A percentile compares a stretch with the other conserved stretches of the same genome.
Evolutionary conservation across 1,140 invertebrate genomes (phyloP).

Genomic region (Sitodiplosis mosellana): DNA sequence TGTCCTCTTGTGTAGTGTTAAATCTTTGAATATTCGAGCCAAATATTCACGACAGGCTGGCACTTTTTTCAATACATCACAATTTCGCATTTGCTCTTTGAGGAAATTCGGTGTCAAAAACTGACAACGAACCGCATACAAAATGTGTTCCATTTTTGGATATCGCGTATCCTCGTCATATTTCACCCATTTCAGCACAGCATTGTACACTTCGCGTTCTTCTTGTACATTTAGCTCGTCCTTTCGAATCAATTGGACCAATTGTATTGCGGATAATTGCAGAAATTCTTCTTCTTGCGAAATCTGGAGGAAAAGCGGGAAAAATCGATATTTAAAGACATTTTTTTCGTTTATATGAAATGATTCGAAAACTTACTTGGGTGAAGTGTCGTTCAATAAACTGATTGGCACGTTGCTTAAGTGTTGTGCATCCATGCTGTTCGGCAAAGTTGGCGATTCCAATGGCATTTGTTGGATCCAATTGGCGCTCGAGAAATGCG

Average conservation of each 20-base stretch:
- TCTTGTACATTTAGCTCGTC: slow-evolving; percentile 81
- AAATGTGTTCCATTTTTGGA: slow-evolving; percentile 68
- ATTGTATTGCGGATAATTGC: slow-evolving; percentile 55
- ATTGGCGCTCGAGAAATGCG: slow-evolving; percentile 71
- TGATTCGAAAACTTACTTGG: slow-evolving; percentile 38
- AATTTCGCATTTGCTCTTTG: slow-evolving; percentile 79
- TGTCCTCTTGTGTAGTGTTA: slow-evolving; percentile 64
- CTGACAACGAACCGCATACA: slow-evolving; percentile 74
- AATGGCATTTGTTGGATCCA: slow-evolving; percentile 85
- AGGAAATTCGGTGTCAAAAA: slow-evolving; percentile 78
- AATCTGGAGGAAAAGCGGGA: slow-evolving; percentile 32
- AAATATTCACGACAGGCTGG: slow-evolving; percentile 79
- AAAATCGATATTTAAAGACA: background rate
- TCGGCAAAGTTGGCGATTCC: slow-evolving; percentile 84
- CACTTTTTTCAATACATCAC: slow-evolving; percentile 68
- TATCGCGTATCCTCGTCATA: slow-evolving; percentile 68
- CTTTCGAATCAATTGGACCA: slow-evolving; percentile 61
- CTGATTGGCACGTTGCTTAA: slow-evolving; percentile 69
- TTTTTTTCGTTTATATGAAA: too few species aligned
- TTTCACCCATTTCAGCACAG: slow-evolving; percentile 77
- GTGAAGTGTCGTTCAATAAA: slow-evolving; percentile 82
- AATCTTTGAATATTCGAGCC: slow-evolving; percentile 73
- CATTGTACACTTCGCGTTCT: slow-evolving; percentile 79
- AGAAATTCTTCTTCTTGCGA: slow-evolving; percentile 82
- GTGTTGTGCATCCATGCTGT: slow-evolving; percentile 67